Percentiles rank a stretch among this genome's conserved stretches.
These are phyloP conservation scores for Diabrotica virgifera DNA, from an alignment of 1,140 invertebrate species.

Conservation along the genomic window DNA sequence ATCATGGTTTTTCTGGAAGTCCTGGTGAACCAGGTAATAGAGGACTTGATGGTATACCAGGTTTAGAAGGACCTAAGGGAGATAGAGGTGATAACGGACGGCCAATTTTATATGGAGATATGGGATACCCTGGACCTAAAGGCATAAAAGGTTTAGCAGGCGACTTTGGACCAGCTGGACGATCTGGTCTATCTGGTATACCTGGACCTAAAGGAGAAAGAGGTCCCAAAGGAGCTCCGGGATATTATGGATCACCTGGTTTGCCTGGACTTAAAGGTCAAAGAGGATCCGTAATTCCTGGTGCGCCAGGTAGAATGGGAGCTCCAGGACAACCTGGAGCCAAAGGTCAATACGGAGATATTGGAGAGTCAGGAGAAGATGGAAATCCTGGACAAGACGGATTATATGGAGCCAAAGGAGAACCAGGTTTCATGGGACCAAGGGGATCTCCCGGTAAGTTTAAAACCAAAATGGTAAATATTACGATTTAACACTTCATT, in stretches of 20 bases:
- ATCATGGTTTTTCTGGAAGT: slow-evolving; percentile 57
- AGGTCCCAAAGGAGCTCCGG: slow-evolving; percentile 57
- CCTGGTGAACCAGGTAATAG: slow-evolving; percentile 49
- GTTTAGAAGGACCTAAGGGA: slow-evolving; percentile 55
- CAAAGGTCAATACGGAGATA: slow-evolving; percentile 61
- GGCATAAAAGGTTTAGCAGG: slow-evolving; percentile 60
- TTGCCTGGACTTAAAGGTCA: slow-evolving; percentile 54
- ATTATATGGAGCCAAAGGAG: slow-evolving; percentile 47
- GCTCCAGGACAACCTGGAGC: slow-evolving; percentile 49
- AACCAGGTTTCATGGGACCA: slow-evolving; percentile 49
- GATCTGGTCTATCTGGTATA: slow-evolving; percentile 52
- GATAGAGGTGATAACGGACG: slow-evolving; percentile 52
- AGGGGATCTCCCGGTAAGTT: slow-evolving; percentile 56
- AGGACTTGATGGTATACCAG: slow-evolving; percentile 62
- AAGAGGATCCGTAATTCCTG: slow-evolving; percentile 52
- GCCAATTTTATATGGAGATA: slow-evolving; percentile 51
- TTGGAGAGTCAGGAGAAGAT: slow-evolving; percentile 61
- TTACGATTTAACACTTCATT: neutral
- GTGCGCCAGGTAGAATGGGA: slow-evolving; percentile 54
- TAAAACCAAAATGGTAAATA: neutral
- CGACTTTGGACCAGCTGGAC: slow-evolving; percentile 50
- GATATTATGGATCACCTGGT: slow-evolving; percentile 67
- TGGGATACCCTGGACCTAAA: slow-evolving; percentile 54
- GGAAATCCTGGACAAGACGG: slow-evolving; percentile 59
- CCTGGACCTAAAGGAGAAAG: slow-evolving; percentile 58